Evolutionary conservation across 1,140 invertebrate species (phyloP).

Genomic region (Drosophila tani): DNA sequence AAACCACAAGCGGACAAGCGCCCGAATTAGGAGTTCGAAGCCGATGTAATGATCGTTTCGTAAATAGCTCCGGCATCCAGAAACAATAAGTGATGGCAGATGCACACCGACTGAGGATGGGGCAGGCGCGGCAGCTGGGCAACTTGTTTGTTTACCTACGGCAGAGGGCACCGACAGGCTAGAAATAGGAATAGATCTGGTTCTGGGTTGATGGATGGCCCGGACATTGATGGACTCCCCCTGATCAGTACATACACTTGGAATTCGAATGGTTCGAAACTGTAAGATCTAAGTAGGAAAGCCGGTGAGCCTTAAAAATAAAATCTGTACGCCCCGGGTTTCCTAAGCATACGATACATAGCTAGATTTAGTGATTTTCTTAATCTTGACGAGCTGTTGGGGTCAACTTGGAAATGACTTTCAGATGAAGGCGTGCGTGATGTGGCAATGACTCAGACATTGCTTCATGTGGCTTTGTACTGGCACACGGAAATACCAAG

Average conservation of each 20-base stretch:
- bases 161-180: neutral
- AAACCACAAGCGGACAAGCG: slow-evolving; percentile 14
- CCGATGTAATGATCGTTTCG: slow-evolving; percentile 27
- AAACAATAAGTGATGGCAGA: slow-evolving; percentile 37
- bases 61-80: slow-evolving; percentile 29
- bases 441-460: slow-evolving; percentile 25
- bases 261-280: neutral
- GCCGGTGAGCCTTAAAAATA: neutral
- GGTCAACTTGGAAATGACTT: slow-evolving; percentile 15
- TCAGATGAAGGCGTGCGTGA: slow-evolving; percentile 12
- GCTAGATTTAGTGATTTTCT: neutral
- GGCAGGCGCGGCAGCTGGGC: slow-evolving; percentile 21
- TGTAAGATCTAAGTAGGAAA: neutral
- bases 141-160: slow-evolving; percentile 36
- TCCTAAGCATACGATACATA: neutral
- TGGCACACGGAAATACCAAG: slow-evolving; percentile 8
- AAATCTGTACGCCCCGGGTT: neutral
- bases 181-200: slow-evolving; percentile 28
- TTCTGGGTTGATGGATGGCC: slow-evolving; percentile 17
- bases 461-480: neutral
- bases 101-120: slow-evolving; percentile 21
- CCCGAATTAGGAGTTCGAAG: slow-evolving; percentile 12
- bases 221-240: slow-evolving; percentile 7
- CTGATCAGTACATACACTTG: neutral
- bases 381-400: neutral